Evolutionary conservation across 37 sponge, comb jelly and placozoan genomes (phyloP), one percentile per base, ranked within the genome.

Genomic region (Crambe crambe): DNA sequence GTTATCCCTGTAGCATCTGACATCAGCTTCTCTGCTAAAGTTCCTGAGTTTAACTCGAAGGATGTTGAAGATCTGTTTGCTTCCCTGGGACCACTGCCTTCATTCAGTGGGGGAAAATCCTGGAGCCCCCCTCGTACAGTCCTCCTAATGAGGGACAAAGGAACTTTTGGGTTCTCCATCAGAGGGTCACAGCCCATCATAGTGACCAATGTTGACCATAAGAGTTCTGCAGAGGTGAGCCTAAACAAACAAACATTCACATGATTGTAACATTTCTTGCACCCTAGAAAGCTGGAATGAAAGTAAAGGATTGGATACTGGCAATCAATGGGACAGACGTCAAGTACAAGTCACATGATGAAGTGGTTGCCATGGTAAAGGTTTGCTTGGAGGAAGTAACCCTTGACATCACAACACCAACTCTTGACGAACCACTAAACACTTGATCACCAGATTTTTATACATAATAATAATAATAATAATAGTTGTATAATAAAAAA

Each of bases 41-140:
- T 43, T 12, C 88, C 88, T 6, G 44, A 75, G 22, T 81, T 87
- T 56, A 58, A 39, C 0, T 12, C 39, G 26, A 78, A 58, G 17
- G 68, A 39, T 68, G 78, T 83, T 1, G 26, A 78, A 35, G 89
- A 89, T 62, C 30, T 77, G 25, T 89, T 89, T 58, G 38, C 42
- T 56, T 34, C 63, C 0, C 54, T 89, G 60, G 89, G 89, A 40
- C 89, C 89, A 18, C 76, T 89, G 27, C 74, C 79, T 23, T 25
- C 34, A 6, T 89, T 89, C 47, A 79, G 76, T 37, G 89, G 72
- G 57, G 89, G 79, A 26, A 66, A 83, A 22, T 42, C 35, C 1
- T 89, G 89, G 89, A 26, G 74, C 15, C 43, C 68, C 20, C 89
- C 89, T 10, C 72, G 85, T n/a, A 74, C 32, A 22, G 61, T 89